phyloP scores from a whole-genome alignment of 2,797 vertebrate species.

The Paedocypris micromegethes region DNA sequence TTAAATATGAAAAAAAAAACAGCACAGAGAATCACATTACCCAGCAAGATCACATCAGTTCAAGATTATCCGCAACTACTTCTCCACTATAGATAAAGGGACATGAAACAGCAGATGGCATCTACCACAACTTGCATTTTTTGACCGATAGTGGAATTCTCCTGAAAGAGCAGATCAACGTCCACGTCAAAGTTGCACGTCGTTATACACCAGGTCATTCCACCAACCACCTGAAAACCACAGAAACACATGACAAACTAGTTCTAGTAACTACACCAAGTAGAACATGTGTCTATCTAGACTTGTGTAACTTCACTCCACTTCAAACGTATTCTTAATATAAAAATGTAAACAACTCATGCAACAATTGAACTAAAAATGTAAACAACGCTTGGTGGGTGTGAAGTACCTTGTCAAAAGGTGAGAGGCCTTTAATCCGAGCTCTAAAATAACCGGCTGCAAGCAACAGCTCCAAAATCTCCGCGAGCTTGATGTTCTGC shows the following conservation, averaged over 20 bases:
- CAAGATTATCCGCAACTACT: neutral
- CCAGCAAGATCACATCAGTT: neutral
- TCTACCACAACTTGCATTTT: constrained; percentile 81
- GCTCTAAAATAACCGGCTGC: constrained; percentile 96
- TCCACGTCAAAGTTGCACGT: constrained; percentile 95
- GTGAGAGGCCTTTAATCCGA: constrained; percentile 91
- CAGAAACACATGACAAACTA: no score
- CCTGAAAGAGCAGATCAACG: constrained; percentile 94
- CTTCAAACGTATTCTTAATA: no score
- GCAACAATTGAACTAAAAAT: neutral
- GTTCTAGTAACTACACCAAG: no score
- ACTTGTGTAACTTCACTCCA: no score
- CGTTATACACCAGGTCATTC: constrained; percentile 98
- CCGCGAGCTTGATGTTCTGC: constrained; percentile 84
- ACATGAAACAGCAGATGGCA: neutral
- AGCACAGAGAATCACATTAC: neutral
- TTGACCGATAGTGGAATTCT: constrained; percentile 97
- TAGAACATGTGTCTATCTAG: no score
- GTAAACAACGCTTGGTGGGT: neutral
- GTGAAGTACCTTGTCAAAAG: constrained; percentile 89
- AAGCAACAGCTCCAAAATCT: constrained; percentile 92
- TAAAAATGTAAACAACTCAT: no score
- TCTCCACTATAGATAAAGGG: no score
- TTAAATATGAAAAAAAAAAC: constrained; percentile 48
- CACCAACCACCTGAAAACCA: constrained; percentile 84